phyloP scores from a whole-genome alignment of 2,888 invertebrate species.

The Plagiodera versicolora region DNA sequence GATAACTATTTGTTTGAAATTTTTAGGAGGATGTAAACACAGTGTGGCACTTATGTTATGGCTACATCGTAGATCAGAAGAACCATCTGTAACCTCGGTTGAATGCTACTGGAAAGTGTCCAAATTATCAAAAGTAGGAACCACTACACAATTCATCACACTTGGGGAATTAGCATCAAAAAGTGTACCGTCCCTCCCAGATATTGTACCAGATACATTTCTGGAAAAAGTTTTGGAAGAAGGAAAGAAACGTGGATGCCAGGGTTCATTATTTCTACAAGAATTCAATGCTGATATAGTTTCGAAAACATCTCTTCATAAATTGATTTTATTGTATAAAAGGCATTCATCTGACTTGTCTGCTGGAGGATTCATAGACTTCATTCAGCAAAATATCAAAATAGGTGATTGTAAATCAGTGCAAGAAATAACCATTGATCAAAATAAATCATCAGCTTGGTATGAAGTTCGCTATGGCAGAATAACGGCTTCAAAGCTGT shows the following conservation, averaged over 20 bases:
- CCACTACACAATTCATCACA: background rate
- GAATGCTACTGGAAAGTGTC: slow-evolving; percentile 12
- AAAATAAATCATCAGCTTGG: background rate
- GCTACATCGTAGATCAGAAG: slow-evolving; percentile 6
- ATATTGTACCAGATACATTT: background rate
- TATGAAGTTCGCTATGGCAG: background rate
- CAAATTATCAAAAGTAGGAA: background rate
- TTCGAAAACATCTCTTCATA: background rate
- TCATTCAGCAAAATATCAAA: background rate
- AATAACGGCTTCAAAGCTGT: background rate
- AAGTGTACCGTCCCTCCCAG: background rate
- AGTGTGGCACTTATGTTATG: slow-evolving; percentile 1
- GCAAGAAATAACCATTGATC: background rate
- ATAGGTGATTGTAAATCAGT: background rate
- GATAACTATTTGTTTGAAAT: background rate
- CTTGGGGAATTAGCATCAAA: background rate
- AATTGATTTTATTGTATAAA: background rate
- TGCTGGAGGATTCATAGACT: background rate
- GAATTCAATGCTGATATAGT: background rate
- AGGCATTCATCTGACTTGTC: background rate
- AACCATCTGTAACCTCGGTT: slow-evolving; percentile 3
- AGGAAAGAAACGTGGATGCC: background rate
- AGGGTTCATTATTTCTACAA: background rate
- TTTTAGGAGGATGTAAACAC: slow-evolving; percentile 9
- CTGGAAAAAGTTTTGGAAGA: background rate